Evolutionary conservation across 2,797 vertebrate species (phyloP).

Genomic region (Poecilia picta): DNA sequence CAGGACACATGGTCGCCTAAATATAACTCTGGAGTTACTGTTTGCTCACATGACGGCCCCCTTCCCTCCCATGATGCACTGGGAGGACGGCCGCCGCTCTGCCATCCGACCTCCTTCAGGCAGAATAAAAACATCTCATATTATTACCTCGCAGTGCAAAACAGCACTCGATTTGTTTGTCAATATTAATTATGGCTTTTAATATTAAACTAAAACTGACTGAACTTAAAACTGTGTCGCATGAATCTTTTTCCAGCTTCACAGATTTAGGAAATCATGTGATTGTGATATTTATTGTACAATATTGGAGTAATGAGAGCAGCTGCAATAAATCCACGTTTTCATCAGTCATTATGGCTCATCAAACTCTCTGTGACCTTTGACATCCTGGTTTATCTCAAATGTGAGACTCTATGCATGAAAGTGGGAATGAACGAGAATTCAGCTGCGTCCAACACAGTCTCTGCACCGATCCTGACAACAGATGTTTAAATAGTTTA

Average conservation of each 20-base stretch:
- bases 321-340: background rate
- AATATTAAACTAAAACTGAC: background rate
- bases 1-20: slow-evolving; percentile 50
- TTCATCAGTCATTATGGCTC: background rate
- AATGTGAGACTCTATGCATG: background rate
- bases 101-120: slow-evolving; percentile 5
- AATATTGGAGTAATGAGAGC: background rate
- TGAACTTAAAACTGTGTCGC: background rate
- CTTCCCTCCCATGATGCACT: slow-evolving; percentile 25
- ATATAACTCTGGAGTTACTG: slow-evolving; percentile 65
- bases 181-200: background rate
- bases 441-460: background rate
- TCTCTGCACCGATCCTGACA: background rate
- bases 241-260: background rate
- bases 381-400: background rate
- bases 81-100: slow-evolving; percentile 24
- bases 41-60: slow-evolving; percentile 57
- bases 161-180: background rate
- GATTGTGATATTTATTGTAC: background rate
- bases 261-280: background rate
- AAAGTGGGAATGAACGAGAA: background rate
- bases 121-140: slow-evolving; percentile 6
- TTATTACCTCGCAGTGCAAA: background rate
- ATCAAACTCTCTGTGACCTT: background rate
- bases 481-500: background rate